Conservation (phyloP, 2,113 vertebrate genomes). For the Thunnus thynnus region DNA sequence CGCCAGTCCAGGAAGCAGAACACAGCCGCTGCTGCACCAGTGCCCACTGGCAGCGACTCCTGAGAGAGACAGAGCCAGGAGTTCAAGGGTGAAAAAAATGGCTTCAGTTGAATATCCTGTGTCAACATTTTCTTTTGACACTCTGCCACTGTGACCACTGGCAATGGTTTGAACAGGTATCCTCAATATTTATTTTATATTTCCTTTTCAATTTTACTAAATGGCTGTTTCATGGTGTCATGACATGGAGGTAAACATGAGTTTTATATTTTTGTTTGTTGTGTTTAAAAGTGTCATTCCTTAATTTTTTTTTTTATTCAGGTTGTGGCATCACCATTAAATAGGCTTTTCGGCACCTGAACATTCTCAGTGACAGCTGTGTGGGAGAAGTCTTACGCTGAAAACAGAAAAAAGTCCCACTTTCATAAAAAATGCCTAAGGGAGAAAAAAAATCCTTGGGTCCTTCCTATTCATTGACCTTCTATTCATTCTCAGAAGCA, state of each 20-base stretch:
- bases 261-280: conserved; percentile 14
- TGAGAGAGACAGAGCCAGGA: conserved; percentile 55
- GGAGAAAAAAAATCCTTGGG: not conserved
- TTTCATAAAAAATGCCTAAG: conserved; percentile 16
- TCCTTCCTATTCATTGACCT: conserved; percentile 31
- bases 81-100: conserved; percentile 65
- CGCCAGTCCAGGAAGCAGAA: conserved; percentile 65
- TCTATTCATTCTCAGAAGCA: conserved; percentile 29
- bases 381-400: conserved; percentile 5
- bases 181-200: conserved; percentile 13
- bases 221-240: conserved; percentile 13
- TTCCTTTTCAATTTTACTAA: not conserved
- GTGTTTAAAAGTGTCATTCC: conserved; percentile 18
- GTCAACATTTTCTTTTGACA: conserved; percentile 25
- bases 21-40: conserved; percentile 46
- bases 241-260: not conserved
- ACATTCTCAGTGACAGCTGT: conserved; percentile 32
- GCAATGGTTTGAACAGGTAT: conserved; percentile 11
- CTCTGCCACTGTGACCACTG: conserved; percentile 9
- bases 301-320: conserved; percentile 13
- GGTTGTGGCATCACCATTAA: conserved; percentile 26
- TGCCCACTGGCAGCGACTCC: conserved; percentile 60
- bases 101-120: conserved; percentile 26
- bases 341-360: conserved; percentile 15
- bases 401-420: conserved; percentile 33